phyloP scores from a whole-genome alignment of 1,140 invertebrate species.

The Camponotus floridanus region DNA sequence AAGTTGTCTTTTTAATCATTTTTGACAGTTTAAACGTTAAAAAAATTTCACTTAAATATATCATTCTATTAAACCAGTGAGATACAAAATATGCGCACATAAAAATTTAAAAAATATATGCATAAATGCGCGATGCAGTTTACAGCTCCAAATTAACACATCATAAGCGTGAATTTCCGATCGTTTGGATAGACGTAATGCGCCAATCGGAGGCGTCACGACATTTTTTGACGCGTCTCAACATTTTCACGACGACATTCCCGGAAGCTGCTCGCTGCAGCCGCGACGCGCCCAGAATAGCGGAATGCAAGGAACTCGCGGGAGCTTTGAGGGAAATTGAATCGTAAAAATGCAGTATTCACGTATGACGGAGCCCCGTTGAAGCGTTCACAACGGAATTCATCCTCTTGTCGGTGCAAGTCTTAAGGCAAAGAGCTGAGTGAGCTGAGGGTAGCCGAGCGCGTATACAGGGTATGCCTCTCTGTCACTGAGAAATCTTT shows the following conservation, averaged over 20 bases:
- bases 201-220: background rate
- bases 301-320: conserved; percentile 55
- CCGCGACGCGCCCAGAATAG: conserved; percentile 51
- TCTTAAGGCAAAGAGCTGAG: conserved; percentile 32
- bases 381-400: conserved; percentile 63
- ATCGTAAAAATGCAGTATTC: conserved; percentile 72
- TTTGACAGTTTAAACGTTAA: background rate
- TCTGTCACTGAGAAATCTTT: conserved; percentile 18
- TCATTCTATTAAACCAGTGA: background rate
- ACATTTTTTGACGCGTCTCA: conserved; percentile 43
- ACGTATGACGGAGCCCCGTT: conserved; percentile 56
- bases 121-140: background rate
- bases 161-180: background rate
- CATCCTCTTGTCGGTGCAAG: conserved; percentile 54
- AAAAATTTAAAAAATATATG: background rate
- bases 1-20: background rate
- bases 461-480: background rate
- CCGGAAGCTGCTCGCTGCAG: conserved; percentile 48
- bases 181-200: background rate
- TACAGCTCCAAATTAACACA: background rate
- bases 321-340: conserved; percentile 68
- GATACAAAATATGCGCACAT: background rate
- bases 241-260: conserved; percentile 35
- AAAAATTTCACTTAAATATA: conserved; percentile 3
- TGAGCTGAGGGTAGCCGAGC: background rate